Evolutionary conservation across 2,113 vertebrate genomes (phyloP).

Genomic region (Acanthochromis polyacanthus): DNA sequence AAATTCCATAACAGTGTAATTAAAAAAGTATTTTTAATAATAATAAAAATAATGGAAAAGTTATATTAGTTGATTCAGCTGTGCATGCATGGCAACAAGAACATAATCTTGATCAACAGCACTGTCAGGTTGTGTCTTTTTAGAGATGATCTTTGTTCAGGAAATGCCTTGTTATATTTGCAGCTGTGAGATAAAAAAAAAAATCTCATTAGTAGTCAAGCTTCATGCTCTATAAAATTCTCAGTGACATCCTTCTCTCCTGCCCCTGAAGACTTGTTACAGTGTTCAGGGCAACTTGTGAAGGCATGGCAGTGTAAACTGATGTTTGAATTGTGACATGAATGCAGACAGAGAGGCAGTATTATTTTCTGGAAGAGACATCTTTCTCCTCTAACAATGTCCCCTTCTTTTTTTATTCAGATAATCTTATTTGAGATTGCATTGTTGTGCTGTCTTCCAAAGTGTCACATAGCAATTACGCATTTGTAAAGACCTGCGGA

Average conservation of each 20-base stretch:
- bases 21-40: not conserved
- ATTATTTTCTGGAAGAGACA: constrained; percentile 53
- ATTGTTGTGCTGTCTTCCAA: constrained; percentile 61
- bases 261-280: constrained; percentile 72
- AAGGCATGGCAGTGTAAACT: constrained; percentile 57
- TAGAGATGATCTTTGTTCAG: constrained; percentile 6
- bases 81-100: not conserved
- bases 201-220: constrained; percentile 63
- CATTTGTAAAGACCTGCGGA: constrained; percentile 44
- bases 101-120: constrained; percentile 18
- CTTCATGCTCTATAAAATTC: constrained; percentile 56
- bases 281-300: constrained; percentile 67
- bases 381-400: constrained; percentile 57
- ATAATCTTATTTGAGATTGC: constrained; percentile 70
- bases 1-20: not conserved
- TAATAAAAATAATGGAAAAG: constrained; percentile 6
- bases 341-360: constrained; percentile 54
- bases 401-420: constrained; percentile 47
- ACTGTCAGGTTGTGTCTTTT: not conserved
- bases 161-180: constrained; percentile 51
- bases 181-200: constrained; percentile 19
- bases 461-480: constrained; percentile 71
- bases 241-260: constrained; percentile 59
- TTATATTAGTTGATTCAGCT: constrained; percentile 7
- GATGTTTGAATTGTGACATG: constrained; percentile 71